Conservation (phyloP, 2,113 vertebrate genomes). For the Chaetops frenatus region DNA sequence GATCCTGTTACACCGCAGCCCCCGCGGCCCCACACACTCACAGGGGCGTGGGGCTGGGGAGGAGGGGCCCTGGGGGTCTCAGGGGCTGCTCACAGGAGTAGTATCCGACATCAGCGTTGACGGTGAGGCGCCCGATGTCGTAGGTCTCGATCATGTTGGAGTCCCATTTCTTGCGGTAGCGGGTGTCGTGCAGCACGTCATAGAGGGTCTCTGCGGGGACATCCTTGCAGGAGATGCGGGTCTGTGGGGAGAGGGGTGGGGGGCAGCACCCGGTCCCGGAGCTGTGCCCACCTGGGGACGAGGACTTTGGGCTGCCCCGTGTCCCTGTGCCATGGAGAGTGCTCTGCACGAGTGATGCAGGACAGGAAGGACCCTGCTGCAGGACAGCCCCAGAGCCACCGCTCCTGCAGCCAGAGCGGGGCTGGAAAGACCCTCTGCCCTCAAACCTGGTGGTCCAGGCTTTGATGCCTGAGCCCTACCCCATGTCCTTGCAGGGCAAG, state of each 20-base stretch:
- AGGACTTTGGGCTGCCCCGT: rapidly evolving
- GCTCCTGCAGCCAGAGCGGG: rapidly evolving
- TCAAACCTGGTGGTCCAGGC: not conserved
- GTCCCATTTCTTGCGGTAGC: slow-evolving; percentile 89
- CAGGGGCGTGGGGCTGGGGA: rapidly evolving
- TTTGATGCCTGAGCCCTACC: not conserved
- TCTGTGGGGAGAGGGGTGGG: slow-evolving; percentile 53
- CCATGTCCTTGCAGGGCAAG: not conserved
- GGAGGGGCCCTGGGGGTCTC: not conserved
- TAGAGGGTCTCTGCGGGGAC: slow-evolving; percentile 82
- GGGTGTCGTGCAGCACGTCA: slow-evolving; percentile 85
- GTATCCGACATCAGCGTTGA: slow-evolving; percentile 86
- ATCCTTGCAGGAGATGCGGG: slow-evolving; percentile 84
- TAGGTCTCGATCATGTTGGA: slow-evolving; percentile 88
- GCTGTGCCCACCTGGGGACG: rapidly evolving
- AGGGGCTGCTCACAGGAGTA: slow-evolving; percentile 81
- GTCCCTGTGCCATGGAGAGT: rapidly evolving
- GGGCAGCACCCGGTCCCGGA: not conserved
- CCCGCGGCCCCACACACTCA: rapidly evolving
- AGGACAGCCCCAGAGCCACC: not conserved
- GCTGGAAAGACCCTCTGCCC: not conserved
- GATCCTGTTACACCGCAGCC: not conserved
- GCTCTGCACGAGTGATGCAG: rapidly evolving
- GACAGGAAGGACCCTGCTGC: too few species aligned
- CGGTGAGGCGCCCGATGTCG: slow-evolving; percentile 84